A percentile compares a stretch with the other conserved stretches of the same genome.
These are phyloP conservation scores for Tringa solitaria DNA, from an alignment of 2,113 vertebrate genomes.

Conservation along the genomic window DNA sequence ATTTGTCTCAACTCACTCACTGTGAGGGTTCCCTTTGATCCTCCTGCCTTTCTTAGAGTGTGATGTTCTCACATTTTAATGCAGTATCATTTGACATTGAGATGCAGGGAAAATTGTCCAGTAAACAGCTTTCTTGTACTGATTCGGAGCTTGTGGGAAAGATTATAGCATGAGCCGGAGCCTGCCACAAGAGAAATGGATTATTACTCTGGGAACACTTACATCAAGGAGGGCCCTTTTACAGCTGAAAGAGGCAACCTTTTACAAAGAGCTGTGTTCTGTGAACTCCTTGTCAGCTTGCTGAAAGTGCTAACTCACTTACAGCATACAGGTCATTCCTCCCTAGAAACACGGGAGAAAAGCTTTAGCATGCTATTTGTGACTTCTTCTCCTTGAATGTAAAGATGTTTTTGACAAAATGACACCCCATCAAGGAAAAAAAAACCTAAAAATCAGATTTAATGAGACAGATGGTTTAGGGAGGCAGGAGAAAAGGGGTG, in stretches of 20 bases:
- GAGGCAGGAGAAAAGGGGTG: background rate
- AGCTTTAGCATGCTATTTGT: background rate
- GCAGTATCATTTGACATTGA: constrained; percentile 2
- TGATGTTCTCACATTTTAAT: constrained; percentile 15
- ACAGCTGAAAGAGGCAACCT: constrained; percentile 18
- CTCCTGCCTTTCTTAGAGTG: background rate
- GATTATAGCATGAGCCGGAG: background rate
- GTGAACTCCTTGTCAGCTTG: constrained; percentile 19
- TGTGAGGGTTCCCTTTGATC: constrained; percentile 25
- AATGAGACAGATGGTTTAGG: background rate
- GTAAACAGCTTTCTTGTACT: constrained; percentile 20
- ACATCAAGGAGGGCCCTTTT: constrained; percentile 26
- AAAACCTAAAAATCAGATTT: background rate
- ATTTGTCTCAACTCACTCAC: constrained; percentile 11
- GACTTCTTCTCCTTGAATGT: background rate
- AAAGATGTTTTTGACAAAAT: constrained; percentile 8
- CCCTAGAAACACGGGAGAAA: background rate
- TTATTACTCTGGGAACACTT: constrained; percentile 23
- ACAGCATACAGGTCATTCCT: constrained; percentile 9
- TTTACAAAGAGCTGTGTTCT: constrained; percentile 22
- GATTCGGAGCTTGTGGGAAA: constrained; percentile 40
- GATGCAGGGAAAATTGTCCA: constrained; percentile 2
- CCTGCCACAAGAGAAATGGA: constrained; percentile 7
- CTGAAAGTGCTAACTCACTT: constrained; percentile 55
- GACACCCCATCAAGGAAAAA: background rate